Base-by-base conservation (phyloP, 2,888 invertebrate species). In the Synanthedon myopaeformis region DNA sequence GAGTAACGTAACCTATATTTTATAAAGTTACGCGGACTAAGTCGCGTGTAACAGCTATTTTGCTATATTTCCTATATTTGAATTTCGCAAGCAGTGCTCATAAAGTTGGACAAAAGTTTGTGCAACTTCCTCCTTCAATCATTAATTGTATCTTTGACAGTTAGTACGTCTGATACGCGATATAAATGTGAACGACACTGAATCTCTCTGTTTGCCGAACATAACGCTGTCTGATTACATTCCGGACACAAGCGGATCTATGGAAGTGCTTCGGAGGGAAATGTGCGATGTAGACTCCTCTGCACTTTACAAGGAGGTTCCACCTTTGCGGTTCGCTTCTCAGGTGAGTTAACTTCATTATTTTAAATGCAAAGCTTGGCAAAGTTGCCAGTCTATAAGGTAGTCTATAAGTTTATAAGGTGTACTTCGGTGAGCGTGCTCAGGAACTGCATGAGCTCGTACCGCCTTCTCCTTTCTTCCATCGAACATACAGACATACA, bases 131-230 rank as follows among this genome's bases (percentile, higher is more conserved):
- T 10, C 1, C 0, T 1, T 5, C 10, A 0, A 2, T 35, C 10
- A 35, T 35, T 10, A 2, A 17, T 17, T 10, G 19, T 49, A 12
- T 19, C 19, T 55, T 51, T 59, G 58, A 4, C 65, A 87, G 88
- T 53, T 88, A 57, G 76, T 86, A n/a, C 79, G 82, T 1, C 72
- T 88, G 0, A 63, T 86, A 0, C 79, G 77, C 4, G 88, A 88
- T 53, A 65, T 81, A 12, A 76, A 82, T 51, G 12, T 74, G 14
- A 86, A 85, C 61, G 67, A 72, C 28, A 74, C 81, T 0, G 70
- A 72, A 1, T 61, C 72, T 0, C 72, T 86, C 58, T 87, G 87
- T 53, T 64, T 58, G 6, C 60, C 70, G 0, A 76, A 77, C 61
- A 58, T 80, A 10, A 63, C 75, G 0, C 59, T 84, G 0, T 67